Evolutionary conservation across 1,140 invertebrate species (phyloP).

Genomic region (Armadillidium nasatum): DNA sequence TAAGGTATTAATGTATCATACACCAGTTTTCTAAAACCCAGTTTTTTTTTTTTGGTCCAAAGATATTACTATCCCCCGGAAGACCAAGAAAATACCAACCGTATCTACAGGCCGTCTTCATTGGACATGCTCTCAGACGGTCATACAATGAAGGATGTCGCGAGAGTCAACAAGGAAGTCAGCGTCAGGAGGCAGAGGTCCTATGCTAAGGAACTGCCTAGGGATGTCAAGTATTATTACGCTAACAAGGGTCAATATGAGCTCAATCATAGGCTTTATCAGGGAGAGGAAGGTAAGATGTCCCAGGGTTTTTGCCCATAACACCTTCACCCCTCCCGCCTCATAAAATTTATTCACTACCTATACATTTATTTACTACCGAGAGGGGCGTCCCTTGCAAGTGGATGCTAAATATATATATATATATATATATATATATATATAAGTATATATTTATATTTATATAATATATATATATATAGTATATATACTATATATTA

Average conservation of each 20-base stretch:
- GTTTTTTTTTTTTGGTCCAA: background rate
- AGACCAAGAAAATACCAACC: background rate
- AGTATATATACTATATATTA: too few relatives aligned
- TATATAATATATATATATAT: too few relatives aligned
- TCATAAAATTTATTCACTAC: too few relatives aligned
- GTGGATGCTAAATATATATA: too few relatives aligned
- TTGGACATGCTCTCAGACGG: slow-evolving; percentile 30
- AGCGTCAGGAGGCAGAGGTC: slow-evolving; percentile 30
- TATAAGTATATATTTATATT: too few relatives aligned
- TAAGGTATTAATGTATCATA: too few relatives aligned
- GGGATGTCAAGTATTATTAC: slow-evolving; percentile 36
- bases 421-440: too few relatives aligned
- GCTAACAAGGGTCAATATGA: slow-evolving; percentile 36
- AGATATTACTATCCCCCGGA: background rate
- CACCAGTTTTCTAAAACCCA: too few relatives aligned
- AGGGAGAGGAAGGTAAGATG: slow-evolving; percentile 25
- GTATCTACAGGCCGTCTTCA: slow-evolving; percentile 33
- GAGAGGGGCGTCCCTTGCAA: too few relatives aligned
- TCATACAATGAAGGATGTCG: background rate
- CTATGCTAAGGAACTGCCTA: slow-evolving; percentile 32
- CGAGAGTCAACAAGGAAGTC: background rate
- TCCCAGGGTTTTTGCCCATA: too few relatives aligned
- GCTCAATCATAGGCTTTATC: slow-evolving; percentile 22
- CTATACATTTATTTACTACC: too few relatives aligned
- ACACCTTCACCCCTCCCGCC: too few relatives aligned